phyloP scores from a whole-genome alignment of 2,797 vertebrate species.

The Monodelphis domestica region DNA sequence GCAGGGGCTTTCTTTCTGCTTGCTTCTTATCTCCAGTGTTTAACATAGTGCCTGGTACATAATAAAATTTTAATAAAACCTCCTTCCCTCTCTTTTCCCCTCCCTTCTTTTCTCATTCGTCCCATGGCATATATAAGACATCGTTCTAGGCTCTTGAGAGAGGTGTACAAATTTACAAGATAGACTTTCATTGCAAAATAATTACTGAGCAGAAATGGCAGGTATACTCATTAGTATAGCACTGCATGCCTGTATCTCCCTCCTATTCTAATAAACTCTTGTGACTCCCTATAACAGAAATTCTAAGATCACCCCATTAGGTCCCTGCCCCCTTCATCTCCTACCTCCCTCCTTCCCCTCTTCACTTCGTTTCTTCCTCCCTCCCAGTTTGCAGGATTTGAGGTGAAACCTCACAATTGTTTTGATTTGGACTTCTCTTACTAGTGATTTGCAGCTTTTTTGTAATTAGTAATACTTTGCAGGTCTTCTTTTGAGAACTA shows the following conservation, averaged over 20 bases:
- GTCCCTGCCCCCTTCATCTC: too few relatives aligned
- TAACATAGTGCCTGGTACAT: not conserved
- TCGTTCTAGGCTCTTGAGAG: not conserved
- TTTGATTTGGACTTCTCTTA: not conserved
- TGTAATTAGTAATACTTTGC: not conserved
- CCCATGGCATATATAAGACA: not conserved
- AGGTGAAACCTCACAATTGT: too few relatives aligned
- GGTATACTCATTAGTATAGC: not conserved
- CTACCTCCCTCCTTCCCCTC: not conserved
- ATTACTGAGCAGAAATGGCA: not conserved
- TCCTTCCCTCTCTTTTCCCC: not conserved
- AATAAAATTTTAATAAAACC: not conserved
- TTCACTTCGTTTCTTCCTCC: too few relatives aligned
- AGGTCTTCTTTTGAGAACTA: not conserved
- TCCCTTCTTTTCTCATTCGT: not conserved
- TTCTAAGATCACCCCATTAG: not conserved
- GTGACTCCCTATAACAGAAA: not conserved
- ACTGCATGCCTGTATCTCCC: not conserved
- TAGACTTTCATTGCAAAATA: not conserved
- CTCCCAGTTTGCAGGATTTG: not conserved
- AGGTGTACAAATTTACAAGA: not conserved
- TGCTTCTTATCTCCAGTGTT: not conserved
- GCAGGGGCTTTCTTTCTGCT: not conserved
- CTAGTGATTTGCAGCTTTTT: not conserved
- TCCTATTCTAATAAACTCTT: not conserved